Conservation (phyloP, 35 echinoderm and acorn worm species). For the Strongylocentrotus purpuratus region DNA sequence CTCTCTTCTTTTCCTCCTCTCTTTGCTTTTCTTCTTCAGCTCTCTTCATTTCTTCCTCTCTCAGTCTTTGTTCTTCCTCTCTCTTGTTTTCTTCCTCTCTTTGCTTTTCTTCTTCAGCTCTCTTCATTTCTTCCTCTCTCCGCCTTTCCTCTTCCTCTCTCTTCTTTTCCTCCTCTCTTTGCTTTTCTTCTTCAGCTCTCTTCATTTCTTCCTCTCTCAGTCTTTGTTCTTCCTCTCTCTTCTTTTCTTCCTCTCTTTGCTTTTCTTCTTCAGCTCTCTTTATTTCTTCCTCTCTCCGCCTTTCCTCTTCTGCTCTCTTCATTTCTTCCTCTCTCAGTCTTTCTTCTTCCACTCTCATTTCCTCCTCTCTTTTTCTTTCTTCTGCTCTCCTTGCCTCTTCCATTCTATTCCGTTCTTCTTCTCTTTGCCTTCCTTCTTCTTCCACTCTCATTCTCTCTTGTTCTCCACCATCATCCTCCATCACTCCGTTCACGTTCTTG, state of each 20-base stretch:
- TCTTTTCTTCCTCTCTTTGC: neutral
- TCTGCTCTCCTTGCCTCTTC: neutral
- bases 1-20: neutral
- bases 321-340: neutral
- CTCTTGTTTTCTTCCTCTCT: neutral
- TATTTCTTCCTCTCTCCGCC: neutral
- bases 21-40: neutral
- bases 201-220: neutral
- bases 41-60: neutral
- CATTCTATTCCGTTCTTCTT: too few species aligned
- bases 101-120: neutral
- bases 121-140: neutral
- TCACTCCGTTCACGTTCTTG: neutral
- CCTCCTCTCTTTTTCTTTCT: neutral
- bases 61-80: neutral
- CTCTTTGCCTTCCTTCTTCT: neutral
- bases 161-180: neutral
- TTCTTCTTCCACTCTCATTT: neutral
- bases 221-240: neutral
- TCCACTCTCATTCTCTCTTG: neutral
- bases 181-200: neutral
- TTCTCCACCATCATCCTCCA: neutral
- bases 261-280: neutral
- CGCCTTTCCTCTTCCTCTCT: neutral
- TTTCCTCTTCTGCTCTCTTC: neutral